Conservation (phyloP, 1,140 invertebrate genomes). For the Pararge aegeria region DNA sequence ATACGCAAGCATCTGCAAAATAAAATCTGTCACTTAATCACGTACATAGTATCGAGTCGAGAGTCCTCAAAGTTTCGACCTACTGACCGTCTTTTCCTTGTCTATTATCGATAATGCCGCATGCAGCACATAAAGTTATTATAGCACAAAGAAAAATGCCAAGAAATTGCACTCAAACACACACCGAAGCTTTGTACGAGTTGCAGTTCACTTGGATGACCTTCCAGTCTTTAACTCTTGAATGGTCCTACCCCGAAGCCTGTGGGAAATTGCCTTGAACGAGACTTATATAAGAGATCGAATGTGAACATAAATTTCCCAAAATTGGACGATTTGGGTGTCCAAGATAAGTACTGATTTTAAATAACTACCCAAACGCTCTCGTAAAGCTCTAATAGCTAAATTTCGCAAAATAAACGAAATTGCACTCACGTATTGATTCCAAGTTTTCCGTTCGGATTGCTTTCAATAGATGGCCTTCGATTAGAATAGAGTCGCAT, state of each 20-base stretch:
- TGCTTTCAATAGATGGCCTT: too few species aligned
- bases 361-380: too few species aligned
- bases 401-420: too few species aligned
- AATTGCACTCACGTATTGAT: too few species aligned
- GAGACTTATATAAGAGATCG: background rate
- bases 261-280: slow-evolving; percentile 17
- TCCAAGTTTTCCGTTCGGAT: too few species aligned
- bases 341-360: slow-evolving; percentile 1
- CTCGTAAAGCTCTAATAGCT: too few species aligned
- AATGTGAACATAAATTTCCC: background rate
- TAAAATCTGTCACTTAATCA: too few species aligned
- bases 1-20: too few species aligned
- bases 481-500: too few species aligned
- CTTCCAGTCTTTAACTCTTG: slow-evolving; percentile 10
- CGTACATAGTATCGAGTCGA: too few species aligned
- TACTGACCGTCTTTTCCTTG: too few species aligned
- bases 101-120: background rate
- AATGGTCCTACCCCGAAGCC: slow-evolving; percentile 8
- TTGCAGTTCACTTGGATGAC: slow-evolving; percentile 17
- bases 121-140: background rate
- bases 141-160: slow-evolving; percentile 1
- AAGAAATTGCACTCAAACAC: background rate
- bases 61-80: too few species aligned
- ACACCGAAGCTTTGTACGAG: background rate
- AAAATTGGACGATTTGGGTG: background rate